phyloP scores from a whole-genome alignment of 2,113 vertebrate species.

The Crocuta crocuta region DNA sequence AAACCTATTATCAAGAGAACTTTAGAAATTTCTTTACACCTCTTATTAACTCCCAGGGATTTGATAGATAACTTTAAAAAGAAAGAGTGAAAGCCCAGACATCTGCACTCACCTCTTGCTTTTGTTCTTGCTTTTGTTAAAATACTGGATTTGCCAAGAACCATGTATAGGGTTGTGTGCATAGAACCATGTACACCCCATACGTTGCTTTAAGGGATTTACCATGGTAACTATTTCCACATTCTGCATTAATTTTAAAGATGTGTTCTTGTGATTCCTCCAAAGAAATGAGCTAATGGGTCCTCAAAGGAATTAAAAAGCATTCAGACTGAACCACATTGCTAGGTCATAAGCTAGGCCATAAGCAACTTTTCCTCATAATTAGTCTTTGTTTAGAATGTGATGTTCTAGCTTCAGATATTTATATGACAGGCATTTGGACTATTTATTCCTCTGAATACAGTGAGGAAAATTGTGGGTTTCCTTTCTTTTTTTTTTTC shows the following conservation, averaged over 20 bases:
- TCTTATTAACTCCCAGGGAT: neutral
- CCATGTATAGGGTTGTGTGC: neutral
- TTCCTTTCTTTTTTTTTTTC: neutral
- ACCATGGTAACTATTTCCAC: neutral
- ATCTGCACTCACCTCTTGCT: neutral
- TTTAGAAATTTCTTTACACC: neutral
- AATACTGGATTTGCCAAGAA: neutral
- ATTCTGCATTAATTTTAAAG: slow-evolving; percentile 27
- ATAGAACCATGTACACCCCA: neutral
- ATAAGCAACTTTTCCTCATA: neutral
- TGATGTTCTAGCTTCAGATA: neutral
- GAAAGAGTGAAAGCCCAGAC: neutral
- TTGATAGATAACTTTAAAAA: slow-evolving; percentile 2
- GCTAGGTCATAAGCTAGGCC: neutral
- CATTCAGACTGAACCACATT: neutral
- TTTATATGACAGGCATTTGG: neutral
- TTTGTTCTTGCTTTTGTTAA: neutral
- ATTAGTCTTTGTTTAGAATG: slow-evolving; percentile 15
- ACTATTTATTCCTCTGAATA: neutral
- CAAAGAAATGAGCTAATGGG: neutral
- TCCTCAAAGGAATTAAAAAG: neutral
- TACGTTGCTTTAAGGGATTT: neutral
- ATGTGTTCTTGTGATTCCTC: neutral
- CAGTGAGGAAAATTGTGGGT: neutral
- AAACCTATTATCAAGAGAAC: neutral